These are phyloP conservation scores for Plusia festucae DNA, from an alignment of 2,888 invertebrate genomes.

Conservation along the genomic window DNA sequence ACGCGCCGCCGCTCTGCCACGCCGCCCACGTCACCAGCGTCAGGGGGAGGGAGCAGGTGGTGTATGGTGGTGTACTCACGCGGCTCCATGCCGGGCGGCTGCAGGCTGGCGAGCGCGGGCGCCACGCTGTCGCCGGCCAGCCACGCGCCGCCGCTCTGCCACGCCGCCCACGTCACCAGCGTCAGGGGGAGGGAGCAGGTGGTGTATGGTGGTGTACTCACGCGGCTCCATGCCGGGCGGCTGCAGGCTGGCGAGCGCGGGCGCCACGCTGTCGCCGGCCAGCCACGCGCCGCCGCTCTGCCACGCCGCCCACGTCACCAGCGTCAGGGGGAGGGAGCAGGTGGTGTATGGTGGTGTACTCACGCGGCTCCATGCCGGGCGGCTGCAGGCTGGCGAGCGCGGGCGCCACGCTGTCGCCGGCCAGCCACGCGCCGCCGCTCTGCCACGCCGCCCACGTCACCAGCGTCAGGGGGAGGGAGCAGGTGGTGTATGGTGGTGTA, in stretches of 20 bases:
- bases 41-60: conserved; percentile 98
- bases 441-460: conserved; percentile 96
- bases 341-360: conserved; percentile 88
- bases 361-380: conserved; percentile 93
- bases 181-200: conserved; percentile 98
- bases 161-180: conserved; percentile 95
- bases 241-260: conserved; percentile 92
- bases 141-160: conserved; percentile 94
- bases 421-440: conserved; percentile 94
- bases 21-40: conserved; percentile 96
- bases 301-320: conserved; percentile 95
- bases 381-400: conserved; percentile 94
- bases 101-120: conserved; percentile 92
- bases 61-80: conserved; percentile 70
- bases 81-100: conserved; percentile 96
- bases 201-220: conserved; percentile 89
- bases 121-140: conserved; percentile 91
- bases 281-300: conserved; percentile 95
- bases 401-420: conserved; percentile 90
- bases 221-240: conserved; percentile 96
- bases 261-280: conserved; percentile 89
- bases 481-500: not conserved
- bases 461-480: conserved; percentile 94
- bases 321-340: conserved; percentile 97
- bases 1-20: conserved; percentile 92